These are phyloP conservation scores for Callyntrura guangdongensis DNA, from an alignment of 2,888 invertebrate genomes.

Conservation along the genomic window DNA sequence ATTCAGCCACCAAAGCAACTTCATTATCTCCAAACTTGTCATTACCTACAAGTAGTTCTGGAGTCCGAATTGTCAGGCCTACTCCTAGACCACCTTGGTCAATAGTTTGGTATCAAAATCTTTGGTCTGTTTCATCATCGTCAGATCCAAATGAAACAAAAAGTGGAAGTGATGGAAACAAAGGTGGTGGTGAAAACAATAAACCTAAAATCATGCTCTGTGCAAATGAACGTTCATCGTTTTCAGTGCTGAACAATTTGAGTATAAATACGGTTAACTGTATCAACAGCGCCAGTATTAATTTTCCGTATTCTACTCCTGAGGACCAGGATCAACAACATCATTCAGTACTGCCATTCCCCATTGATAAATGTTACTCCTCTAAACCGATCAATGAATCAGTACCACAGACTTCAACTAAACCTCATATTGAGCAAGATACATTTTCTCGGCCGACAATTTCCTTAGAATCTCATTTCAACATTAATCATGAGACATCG, in stretches of 20 bases:
- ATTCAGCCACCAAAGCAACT: background rate
- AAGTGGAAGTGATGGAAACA: slow-evolving; percentile 27
- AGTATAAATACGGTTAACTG: slow-evolving; percentile 26
- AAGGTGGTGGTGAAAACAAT: slow-evolving; percentile 9
- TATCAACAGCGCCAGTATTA: background rate
- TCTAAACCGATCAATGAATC: background rate
- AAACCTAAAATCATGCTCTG: background rate
- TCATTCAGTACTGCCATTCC: background rate
- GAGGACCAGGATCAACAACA: background rate
- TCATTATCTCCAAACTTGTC: background rate
- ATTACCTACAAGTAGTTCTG: background rate
- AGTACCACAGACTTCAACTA: background rate
- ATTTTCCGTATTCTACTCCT: background rate
- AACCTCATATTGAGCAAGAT: too few relatives aligned
- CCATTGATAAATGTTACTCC: background rate
- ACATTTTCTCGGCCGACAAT: too few relatives aligned
- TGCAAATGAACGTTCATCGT: slow-evolving; percentile 30
- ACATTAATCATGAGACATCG: background rate
- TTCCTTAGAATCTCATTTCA: background rate
- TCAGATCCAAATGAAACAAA: background rate
- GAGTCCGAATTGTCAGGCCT: slow-evolving; percentile 81
- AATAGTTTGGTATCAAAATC: slow-evolving; percentile 84
- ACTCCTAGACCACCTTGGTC: slow-evolving; percentile 84
- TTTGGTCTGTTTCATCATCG: slow-evolving; percentile 77
- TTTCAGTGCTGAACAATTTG: slow-evolving; percentile 24